Conservation (phyloP, 2,797 vertebrate species). For the Corythornis leucogaster region DNA sequence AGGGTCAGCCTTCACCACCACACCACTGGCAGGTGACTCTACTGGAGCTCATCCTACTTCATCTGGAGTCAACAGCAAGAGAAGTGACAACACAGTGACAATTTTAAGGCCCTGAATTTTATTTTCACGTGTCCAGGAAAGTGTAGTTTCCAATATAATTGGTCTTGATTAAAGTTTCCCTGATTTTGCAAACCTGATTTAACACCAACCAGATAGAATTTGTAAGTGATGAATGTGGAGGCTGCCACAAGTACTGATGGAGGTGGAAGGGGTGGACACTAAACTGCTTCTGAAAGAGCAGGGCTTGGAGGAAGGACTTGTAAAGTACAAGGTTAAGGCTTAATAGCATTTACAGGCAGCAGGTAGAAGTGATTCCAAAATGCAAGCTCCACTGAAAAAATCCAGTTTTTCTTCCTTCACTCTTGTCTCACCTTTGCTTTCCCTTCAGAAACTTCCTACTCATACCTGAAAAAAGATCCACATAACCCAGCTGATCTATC, state of each 20-base stretch:
- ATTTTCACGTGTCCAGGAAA: not conserved
- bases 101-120: not conserved
- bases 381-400: not conserved
- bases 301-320: not conserved
- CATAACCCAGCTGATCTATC: not conserved
- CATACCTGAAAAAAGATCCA: not conserved
- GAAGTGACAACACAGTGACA: not conserved
- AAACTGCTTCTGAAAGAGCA: not conserved
- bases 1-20: not conserved
- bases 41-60: not conserved
- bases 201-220: not conserved
- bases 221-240: not conserved
- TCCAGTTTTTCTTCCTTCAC: not conserved
- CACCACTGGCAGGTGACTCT: not conserved
- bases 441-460: not conserved
- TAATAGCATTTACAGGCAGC: not conserved
- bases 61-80: not conserved
- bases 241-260: not conserved
- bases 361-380: not conserved
- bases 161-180: not conserved
- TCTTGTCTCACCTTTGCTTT: not conserved
- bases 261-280: fast-evolving
- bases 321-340: not conserved
- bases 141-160: not conserved
- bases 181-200: not conserved